phyloP scores from a whole-genome alignment of 2,113 vertebrate genomes.

The Porphyrio hochstetteri region DNA sequence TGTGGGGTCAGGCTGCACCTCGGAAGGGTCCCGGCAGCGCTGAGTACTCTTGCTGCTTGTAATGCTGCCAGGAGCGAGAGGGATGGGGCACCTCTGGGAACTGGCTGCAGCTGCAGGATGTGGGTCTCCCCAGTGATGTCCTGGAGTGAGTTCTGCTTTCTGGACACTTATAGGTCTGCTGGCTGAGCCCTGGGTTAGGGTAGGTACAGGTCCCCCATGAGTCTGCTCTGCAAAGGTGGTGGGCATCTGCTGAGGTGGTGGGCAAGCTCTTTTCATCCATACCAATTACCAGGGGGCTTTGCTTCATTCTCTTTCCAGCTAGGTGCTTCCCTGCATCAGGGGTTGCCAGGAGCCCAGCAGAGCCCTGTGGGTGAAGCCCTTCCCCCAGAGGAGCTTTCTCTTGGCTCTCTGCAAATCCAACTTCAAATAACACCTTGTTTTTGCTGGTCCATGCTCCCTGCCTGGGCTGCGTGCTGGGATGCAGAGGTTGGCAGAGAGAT shows the following conservation, averaged over 20 bases:
- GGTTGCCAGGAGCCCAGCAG: background rate
- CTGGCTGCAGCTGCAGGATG: background rate
- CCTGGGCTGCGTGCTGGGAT: background rate
- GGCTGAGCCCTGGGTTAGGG: background rate
- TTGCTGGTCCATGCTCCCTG: background rate
- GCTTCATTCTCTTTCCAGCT: background rate
- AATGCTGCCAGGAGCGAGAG: background rate
- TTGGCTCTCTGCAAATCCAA: background rate
- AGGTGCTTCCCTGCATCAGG: background rate
- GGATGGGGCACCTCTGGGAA: accelerated
- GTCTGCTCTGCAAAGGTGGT: background rate
- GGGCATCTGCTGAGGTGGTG: background rate
- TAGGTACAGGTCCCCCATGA: background rate
- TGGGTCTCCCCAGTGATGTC: background rate
- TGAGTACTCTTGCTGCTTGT: background rate
- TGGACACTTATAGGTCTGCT: background rate
- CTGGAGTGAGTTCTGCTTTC: background rate
- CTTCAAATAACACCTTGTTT: too few relatives aligned
- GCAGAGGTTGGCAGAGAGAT: background rate
- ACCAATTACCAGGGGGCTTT: background rate
- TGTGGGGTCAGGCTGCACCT: background rate
- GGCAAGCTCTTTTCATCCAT: background rate
- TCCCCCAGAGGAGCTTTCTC: background rate
- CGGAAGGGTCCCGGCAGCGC: background rate
- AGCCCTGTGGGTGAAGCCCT: accelerated